These are phyloP conservation scores for Cheiracanthium punctorium DNA, from an alignment of 2,888 invertebrate species.

Conservation along the genomic window DNA sequence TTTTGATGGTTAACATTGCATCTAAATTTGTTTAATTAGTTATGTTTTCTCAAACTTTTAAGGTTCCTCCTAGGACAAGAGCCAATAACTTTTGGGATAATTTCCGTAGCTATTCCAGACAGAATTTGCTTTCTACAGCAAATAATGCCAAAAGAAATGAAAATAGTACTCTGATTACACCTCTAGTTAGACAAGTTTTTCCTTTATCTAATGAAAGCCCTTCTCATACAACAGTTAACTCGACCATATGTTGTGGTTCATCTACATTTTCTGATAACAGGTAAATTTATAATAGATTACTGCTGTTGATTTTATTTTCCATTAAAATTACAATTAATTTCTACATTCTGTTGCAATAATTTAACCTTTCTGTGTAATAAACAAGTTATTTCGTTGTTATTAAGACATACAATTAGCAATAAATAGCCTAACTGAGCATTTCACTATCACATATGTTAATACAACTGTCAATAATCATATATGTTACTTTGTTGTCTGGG, in stretches of 20 bases:
- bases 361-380: too few relatives aligned
- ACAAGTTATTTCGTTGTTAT: too few relatives aligned
- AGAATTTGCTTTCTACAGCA: constrained; percentile 82
- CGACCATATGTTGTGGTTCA: background rate
- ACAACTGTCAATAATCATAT: too few relatives aligned
- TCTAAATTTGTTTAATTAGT: too few relatives aligned
- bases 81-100: constrained; percentile 97
- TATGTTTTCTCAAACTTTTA: too few relatives aligned
- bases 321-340: too few relatives aligned
- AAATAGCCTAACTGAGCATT: too few relatives aligned
- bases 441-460: too few relatives aligned
- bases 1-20: too few relatives aligned
- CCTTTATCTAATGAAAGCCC: constrained; percentile 44
- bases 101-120: constrained; percentile 92
- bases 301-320: background rate
- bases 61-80: constrained; percentile 91
- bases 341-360: too few relatives aligned
- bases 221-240: background rate
- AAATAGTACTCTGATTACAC: constrained; percentile 25
- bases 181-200: constrained; percentile 49
- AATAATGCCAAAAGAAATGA: constrained; percentile 67
- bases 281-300: background rate
- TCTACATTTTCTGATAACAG: constrained; percentile 24
- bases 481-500: too few relatives aligned
- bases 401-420: too few relatives aligned